Base-by-base conservation (phyloP, 1,140 invertebrate genomes). In the Drosophila aff. region DNA sequence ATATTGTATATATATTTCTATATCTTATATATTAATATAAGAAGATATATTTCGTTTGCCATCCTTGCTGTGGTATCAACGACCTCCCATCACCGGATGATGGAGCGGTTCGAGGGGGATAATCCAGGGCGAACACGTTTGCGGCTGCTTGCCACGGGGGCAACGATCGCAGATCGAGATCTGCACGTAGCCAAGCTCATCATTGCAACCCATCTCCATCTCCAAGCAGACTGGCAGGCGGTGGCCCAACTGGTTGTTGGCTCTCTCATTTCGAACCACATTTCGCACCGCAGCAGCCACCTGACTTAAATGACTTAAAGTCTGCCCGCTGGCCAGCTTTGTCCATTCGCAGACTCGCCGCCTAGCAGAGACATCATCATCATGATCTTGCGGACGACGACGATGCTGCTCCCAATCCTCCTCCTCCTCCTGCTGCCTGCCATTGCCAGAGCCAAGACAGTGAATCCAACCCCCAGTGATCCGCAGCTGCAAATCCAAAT, bases 331-430 rank as follows among this genome's bases (percentile, higher is more conserved):
- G 76, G 76, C 61, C 64, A 64, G 60, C 28, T 79, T 63, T 85
- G 28, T 65, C 69, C 82, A 90, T 90, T 90, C 89, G 82, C 76
- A 81, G 79, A 73, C 77, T 77, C 63, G 44, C 74, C 77, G 81
- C 73, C 72, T 66, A 57, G 59, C 60, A 46, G 80, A 41, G 21
- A 21, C 21, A 21, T 21, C 23, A 23, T 23, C 23, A 3, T 23
- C 21, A 92, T 92, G 91, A 91, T 91, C 67, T 78, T 86, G 65
- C 85, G 91, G 66, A 89, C 72, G 59, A 84, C 66, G 13, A 21
- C 43, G 6, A 31, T 82, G 21, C 50, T 71, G 43, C 46, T 52
- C 7, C 26, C 31, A n/a, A 26, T 33, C 18, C 16, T 67, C 10
- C 26, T 81, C 38, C 57, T 91, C 3, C 74, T 63, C 66, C 57